Percentiles rank a stretch among this genome's conserved stretches.
Conservation (phyloP, 2,797 vertebrate species). For the Florisuga fusca region DNA sequence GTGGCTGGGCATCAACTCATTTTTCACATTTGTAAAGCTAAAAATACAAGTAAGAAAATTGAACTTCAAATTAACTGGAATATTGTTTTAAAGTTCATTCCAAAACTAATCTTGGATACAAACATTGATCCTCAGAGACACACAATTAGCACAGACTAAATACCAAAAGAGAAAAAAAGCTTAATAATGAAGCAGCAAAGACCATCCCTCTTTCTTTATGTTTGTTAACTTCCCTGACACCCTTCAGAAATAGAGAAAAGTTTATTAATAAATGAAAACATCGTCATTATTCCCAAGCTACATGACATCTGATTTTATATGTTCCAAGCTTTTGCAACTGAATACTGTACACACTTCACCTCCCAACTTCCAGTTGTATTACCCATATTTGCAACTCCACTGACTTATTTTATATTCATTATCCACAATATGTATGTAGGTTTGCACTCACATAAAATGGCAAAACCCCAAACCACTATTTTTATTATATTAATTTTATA, state of each 20-base stretch:
- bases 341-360: not conserved
- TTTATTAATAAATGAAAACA: not conserved
- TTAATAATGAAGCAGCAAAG: not conserved
- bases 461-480: not conserved
- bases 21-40: constrained; percentile 93
- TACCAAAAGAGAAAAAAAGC: not conserved
- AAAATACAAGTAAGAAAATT: not conserved
- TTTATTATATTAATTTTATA: not conserved
- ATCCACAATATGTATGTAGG: not conserved
- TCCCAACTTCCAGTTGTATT: not conserved
- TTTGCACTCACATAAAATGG: not conserved
- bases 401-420: not conserved
- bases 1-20: constrained; percentile 92
- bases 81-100: not conserved
- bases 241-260: not conserved
- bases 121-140: not conserved
- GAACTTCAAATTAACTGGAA: not conserved
- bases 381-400: not conserved
- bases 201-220: not conserved
- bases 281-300: not conserved
- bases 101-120: not conserved
- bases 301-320: not conserved
- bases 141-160: not conserved
- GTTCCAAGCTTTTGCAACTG: not conserved
- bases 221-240: not conserved